Evolutionary conservation across 2,113 vertebrate species (phyloP).

Genomic region (Centropus unirufus): DNA sequence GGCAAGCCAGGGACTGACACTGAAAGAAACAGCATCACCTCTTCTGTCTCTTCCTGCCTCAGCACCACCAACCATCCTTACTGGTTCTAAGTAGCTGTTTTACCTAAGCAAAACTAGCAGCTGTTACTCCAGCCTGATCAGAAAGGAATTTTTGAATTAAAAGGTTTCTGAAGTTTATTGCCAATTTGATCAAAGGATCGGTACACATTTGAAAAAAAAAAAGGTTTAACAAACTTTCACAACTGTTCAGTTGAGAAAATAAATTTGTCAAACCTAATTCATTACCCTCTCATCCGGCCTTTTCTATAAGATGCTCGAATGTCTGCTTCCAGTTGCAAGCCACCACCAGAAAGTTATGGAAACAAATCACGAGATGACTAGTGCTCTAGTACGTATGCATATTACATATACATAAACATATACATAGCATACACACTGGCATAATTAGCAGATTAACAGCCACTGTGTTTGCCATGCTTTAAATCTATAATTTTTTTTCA

Average conservation of each 20-base stretch:
- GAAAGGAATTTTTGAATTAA: background rate
- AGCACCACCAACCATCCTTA: background rate
- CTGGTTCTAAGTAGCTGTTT: background rate
- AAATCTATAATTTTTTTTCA: background rate
- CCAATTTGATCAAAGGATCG: background rate
- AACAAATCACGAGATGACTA: background rate
- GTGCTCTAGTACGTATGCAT: background rate
- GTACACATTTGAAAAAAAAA: background rate
- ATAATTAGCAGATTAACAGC: background rate
- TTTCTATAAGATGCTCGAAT: background rate
- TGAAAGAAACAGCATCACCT: accelerated
- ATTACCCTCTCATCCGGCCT: background rate
- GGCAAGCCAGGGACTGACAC: background rate
- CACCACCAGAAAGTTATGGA: background rate
- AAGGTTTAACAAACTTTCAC: background rate
- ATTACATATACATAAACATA: background rate
- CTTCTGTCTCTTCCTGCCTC: background rate
- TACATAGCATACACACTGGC: background rate
- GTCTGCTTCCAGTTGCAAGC: background rate
- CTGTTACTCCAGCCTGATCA: background rate
- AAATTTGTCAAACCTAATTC: background rate
- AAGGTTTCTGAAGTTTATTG: background rate
- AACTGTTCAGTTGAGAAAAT: background rate
- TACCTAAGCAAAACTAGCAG: background rate
- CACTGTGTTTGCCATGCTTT: background rate